A percentile compares a stretch with the other conserved stretches of the same genome.
These are phyloP conservation scores for Pemphigus obesinymphae DNA, from an alignment of 1,140 invertebrate genomes.

Conservation along the genomic window DNA sequence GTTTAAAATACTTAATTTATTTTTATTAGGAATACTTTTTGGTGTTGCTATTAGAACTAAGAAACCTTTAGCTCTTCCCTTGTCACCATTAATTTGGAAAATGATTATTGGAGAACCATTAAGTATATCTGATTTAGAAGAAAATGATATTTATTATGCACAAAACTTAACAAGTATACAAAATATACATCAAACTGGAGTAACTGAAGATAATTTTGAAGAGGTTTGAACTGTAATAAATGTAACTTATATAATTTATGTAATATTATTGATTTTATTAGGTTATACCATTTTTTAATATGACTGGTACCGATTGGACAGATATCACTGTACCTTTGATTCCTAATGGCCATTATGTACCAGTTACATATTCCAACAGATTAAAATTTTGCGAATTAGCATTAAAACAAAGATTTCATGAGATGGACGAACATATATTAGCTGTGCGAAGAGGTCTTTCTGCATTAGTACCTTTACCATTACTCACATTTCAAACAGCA, in stretches of 20 bases:
- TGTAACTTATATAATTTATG: background rate
- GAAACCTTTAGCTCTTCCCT: constrained; percentile 60
- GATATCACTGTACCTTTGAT: constrained; percentile 60
- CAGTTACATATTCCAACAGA: constrained; percentile 60
- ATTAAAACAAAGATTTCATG: constrained; percentile 59
- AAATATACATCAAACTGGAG: constrained; percentile 58
- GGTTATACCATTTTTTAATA: constrained; percentile 62
- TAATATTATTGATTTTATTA: constrained; percentile 43
- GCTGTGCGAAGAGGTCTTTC: constrained; percentile 64
- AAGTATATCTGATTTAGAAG: constrained; percentile 61
- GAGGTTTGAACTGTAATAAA: constrained; percentile 52
- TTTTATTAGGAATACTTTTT: constrained; percentile 55
- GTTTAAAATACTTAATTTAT: background rate
- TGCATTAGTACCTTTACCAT: constrained; percentile 62
- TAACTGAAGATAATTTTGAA: constrained; percentile 61
- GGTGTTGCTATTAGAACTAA: constrained; percentile 59
- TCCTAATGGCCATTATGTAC: constrained; percentile 58
- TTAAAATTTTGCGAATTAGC: constrained; percentile 61
- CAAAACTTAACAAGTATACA: constrained; percentile 59
- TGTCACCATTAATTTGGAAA: constrained; percentile 65
- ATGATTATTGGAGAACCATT: constrained; percentile 59
- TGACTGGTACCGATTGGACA: constrained; percentile 62
- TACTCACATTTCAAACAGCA: constrained; percentile 60
- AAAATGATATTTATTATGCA: constrained; percentile 61
- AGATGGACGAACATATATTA: constrained; percentile 62